Base-by-base conservation (phyloP, 2,113 vertebrate species). In the Ondatra zibethicus region DNA sequence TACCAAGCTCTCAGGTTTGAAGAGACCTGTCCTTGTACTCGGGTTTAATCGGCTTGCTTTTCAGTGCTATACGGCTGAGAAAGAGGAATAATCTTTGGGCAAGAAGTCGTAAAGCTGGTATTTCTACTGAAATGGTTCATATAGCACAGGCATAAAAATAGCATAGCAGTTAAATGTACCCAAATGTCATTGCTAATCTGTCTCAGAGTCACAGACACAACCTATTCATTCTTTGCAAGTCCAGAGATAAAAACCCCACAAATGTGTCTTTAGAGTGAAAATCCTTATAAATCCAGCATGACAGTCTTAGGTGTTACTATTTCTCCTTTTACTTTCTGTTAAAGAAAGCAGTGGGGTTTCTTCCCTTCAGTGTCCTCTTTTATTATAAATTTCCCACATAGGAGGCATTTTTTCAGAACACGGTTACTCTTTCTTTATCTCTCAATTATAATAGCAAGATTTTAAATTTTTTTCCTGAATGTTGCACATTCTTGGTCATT, bases 31-130 rank as follows among this genome's bases (percentile, higher is more conserved):
- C 84, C 95, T 73, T 27, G 73, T 95, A 94, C 96, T 97, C 78
- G 78, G 87, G 63, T 85, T 94, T 92, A 92, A 75, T 92, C 95
- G 75, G 81, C 94, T 97, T 63, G 13, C 93, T 87, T 89, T 92
- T 98, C 91, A 97, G 55, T 94, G 96, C 94, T 97, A 89, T 87
- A 95, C 39, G 72, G 95, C 0, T 0, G 91, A 98, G 84, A 97
- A 95, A 95, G 93, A 97, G 75, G 88, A 91, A 88, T 89, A 94
- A 93, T 96, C 89, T 95, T 95, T 84, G 90, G 97, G 66, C 31
- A 88, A 93, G 98, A 98, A 97, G 89, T 66, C 70, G 8, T 96
- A 98, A 98, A 98, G 94, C 80, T 85, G 58, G 68, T 97, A 95
- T 98, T 98, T 96, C 87, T 93, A 88, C 77, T 70, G 12, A 97